These are phyloP conservation scores for Drosophila micromelanica DNA, from an alignment of 1,140 invertebrate species.

Conservation along the genomic window DNA sequence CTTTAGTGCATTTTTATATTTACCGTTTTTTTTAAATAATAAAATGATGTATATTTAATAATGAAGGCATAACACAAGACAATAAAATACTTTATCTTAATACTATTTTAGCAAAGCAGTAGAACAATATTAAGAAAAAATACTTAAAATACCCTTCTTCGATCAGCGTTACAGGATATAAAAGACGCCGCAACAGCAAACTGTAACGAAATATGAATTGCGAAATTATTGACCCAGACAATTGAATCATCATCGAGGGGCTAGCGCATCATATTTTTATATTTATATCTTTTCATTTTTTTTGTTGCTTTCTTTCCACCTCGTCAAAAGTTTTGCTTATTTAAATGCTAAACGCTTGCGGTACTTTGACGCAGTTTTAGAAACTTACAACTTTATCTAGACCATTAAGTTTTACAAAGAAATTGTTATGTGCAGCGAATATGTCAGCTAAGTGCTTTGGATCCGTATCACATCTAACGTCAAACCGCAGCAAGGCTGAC, in stretches of 20 bases:
- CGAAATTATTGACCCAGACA: slow-evolving; percentile 45
- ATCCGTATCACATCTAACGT: slow-evolving; percentile 60
- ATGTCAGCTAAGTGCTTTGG: slow-evolving; percentile 71
- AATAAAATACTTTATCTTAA: too few species aligned
- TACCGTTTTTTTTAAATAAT: too few species aligned
- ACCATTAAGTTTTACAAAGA: slow-evolving; percentile 78
- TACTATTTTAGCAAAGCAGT: too few species aligned
- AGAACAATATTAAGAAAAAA: too few species aligned
- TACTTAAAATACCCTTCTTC: background rate
- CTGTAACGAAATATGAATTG: slow-evolving; percentile 31
- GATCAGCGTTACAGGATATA: background rate
- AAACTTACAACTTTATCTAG: slow-evolving; percentile 72
- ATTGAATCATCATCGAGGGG: slow-evolving; percentile 67
- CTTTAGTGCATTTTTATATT: too few species aligned
- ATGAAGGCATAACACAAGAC: too few species aligned
- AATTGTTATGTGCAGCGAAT: slow-evolving; percentile 60
- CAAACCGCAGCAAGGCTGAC: slow-evolving; percentile 55
- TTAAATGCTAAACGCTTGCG: slow-evolving; percentile 59
- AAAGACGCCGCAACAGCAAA: slow-evolving; percentile 36
- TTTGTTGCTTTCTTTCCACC: slow-evolving; percentile 11
- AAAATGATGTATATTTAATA: too few species aligned
- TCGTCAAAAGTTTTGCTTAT: slow-evolving; percentile 50
- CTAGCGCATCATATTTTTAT: slow-evolving; percentile 9
- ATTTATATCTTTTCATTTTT: slow-evolving; percentile 11
- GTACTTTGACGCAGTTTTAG: slow-evolving; percentile 15